These are phyloP conservation scores for Drosophila ustulata DNA, from an alignment of 2,888 invertebrate species.

Conservation along the genomic window DNA sequence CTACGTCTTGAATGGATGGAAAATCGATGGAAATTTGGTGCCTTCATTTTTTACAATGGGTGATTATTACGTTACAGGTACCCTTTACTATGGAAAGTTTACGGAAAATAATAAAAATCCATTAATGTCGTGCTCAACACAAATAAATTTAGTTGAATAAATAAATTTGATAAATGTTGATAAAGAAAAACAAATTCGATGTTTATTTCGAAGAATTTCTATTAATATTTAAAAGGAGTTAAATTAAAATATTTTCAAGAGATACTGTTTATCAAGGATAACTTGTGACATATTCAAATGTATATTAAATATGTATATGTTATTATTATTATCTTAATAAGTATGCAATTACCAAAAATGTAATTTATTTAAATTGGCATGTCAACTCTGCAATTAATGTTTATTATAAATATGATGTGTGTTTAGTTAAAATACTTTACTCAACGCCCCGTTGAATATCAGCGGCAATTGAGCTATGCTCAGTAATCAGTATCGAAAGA, in stretches of 20 bases:
- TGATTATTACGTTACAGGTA: background rate
- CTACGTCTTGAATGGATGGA: background rate
- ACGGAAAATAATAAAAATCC: background rate
- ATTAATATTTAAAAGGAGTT: too few relatives aligned
- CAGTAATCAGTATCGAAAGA: background rate
- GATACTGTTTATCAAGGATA: too few relatives aligned
- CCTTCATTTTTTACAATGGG: background rate
- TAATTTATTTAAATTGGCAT: background rate
- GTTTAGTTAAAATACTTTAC: background rate
- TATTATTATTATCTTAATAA: background rate
- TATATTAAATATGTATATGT: too few relatives aligned
- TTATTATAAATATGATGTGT: background rate
- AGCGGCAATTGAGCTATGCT: background rate
- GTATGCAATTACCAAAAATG: background rate
- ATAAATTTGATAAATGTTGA: background rate
- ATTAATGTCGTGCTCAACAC: background rate
- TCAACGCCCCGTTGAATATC: background rate
- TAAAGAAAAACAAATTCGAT: background rate
- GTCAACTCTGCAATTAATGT: background rate
- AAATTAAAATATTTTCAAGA: too few relatives aligned
- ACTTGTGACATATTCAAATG: too few relatives aligned
- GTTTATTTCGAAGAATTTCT: too few relatives aligned
- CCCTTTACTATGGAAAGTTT: background rate
- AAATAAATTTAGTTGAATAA: background rate
- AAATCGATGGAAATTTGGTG: background rate